A percentile compares a stretch with the other conserved stretches of the same genome.
Evolutionary conservation across 53 echinoderm and acorn worm genomes (phyloP).

Genomic region (Henricia sp.): DNA sequence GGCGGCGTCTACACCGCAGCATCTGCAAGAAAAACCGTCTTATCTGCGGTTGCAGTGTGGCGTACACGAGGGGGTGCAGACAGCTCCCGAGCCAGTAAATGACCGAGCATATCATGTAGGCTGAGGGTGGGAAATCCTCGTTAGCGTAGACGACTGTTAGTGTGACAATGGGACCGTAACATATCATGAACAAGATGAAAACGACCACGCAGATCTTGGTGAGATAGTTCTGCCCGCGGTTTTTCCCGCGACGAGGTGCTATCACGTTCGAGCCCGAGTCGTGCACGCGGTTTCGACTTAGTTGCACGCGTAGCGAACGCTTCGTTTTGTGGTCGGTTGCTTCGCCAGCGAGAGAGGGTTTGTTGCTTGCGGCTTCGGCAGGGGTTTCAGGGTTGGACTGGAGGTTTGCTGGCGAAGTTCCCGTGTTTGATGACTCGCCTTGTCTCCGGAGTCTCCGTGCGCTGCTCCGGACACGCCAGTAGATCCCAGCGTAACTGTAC

Average conservation of each 20-base stretch:
- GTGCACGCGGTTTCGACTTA: not conserved
- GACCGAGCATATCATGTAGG: slow-evolving; percentile 61
- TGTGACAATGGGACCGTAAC: slow-evolving; percentile 64
- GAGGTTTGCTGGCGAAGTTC: no score
- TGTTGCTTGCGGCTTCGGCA: not conserved
- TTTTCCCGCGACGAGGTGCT: not conserved
- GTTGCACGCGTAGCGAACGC: no score
- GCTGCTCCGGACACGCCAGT: slow-evolving; percentile 36
- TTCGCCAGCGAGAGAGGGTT: not conserved
- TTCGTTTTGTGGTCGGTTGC: not conserved
- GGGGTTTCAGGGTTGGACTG: no score
- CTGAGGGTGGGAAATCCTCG: slow-evolving; percentile 39
- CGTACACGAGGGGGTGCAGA: slow-evolving; percentile 67
- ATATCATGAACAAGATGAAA: slow-evolving; percentile 50
- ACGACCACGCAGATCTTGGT: slow-evolving; percentile 71
- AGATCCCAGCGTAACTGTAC: slow-evolving; percentile 64
- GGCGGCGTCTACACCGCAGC: slow-evolving; percentile 1
- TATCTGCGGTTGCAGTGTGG: slow-evolving; percentile 61
- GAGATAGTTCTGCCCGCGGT: slow-evolving; percentile 26
- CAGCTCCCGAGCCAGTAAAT: slow-evolving; percentile 74
- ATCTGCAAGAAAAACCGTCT: slow-evolving; percentile 19
- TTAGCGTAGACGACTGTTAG: slow-evolving; percentile 37
- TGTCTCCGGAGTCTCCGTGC: slow-evolving; percentile 35
- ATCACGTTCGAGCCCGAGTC: not conserved
- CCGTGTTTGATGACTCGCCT: not conserved